These are phyloP conservation scores for Myotis vivesi DNA, from an alignment of 2,797 vertebrate species.

Conservation along the genomic window DNA sequence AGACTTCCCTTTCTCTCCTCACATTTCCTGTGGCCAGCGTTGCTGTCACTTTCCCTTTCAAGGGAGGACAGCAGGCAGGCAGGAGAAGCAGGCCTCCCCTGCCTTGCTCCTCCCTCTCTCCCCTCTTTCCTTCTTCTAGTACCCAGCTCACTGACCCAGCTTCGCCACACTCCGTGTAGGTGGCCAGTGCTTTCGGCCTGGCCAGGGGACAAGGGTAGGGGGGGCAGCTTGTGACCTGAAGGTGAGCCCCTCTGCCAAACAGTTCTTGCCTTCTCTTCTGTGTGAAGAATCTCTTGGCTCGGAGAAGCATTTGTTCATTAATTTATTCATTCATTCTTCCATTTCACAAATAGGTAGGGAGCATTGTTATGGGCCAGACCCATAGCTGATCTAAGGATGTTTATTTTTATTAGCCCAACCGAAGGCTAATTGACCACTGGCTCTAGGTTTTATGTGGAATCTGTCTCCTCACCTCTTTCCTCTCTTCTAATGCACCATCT, in stretches of 20 bases:
- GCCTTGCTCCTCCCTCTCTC: no score
- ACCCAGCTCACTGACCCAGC: background rate
- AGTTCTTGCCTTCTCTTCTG: background rate
- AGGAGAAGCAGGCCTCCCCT: background rate
- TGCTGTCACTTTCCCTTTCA: background rate
- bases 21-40: accelerated
- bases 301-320: background rate
- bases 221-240: background rate
- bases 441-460: background rate
- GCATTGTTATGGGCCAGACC: background rate
- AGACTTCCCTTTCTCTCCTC: background rate
- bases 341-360: background rate
- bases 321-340: constrained; percentile 7
- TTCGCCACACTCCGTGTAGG: background rate
- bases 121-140: background rate
- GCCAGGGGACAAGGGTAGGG: background rate
- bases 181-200: background rate
- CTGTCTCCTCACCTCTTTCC: background rate
- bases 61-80: background rate
- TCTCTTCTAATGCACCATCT: background rate
- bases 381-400: background rate
- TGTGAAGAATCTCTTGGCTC: background rate
- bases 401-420: background rate
- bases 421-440: background rate
- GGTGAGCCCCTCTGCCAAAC: background rate